Conservation (phyloP, 2,797 vertebrate genomes). For the Ciconia nigra region DNA sequence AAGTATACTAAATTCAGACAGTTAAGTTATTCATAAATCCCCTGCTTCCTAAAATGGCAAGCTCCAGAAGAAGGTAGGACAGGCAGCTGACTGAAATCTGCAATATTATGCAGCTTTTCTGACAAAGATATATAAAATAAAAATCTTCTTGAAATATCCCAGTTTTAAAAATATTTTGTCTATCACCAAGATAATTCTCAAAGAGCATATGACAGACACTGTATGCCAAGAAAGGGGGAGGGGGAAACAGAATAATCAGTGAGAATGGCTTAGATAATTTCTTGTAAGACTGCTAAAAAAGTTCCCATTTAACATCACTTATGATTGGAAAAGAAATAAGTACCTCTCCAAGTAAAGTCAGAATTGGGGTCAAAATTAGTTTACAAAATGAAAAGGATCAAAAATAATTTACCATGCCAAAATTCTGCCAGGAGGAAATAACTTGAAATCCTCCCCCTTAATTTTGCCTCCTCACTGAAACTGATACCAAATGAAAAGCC, state of each 20-base stretch:
- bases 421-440: neutral
- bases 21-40: slow-evolving; percentile 26
- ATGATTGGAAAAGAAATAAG: neutral
- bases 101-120: slow-evolving; percentile 56
- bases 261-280: neutral
- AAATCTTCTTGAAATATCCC: slow-evolving; percentile 58
- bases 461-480: neutral
- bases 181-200: slow-evolving; percentile 33
- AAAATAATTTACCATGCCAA: neutral
- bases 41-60: slow-evolving; percentile 57
- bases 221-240: neutral
- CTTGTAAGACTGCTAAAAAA: neutral
- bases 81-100: slow-evolving; percentile 58
- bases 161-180: slow-evolving; percentile 40
- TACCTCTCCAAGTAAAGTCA: neutral
- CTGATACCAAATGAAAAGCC: neutral
- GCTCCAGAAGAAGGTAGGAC: slow-evolving; percentile 59
- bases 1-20: slow-evolving; percentile 7
- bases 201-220: neutral
- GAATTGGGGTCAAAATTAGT: neutral
- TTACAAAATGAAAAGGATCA: neutral
- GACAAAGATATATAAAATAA: slow-evolving; percentile 41
- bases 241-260: neutral
- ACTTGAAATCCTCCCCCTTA: neutral
- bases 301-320: neutral